These are phyloP conservation scores for Anguilla pacifica DNA, from an alignment of 2,797 vertebrate species.

Conservation along the genomic window DNA sequence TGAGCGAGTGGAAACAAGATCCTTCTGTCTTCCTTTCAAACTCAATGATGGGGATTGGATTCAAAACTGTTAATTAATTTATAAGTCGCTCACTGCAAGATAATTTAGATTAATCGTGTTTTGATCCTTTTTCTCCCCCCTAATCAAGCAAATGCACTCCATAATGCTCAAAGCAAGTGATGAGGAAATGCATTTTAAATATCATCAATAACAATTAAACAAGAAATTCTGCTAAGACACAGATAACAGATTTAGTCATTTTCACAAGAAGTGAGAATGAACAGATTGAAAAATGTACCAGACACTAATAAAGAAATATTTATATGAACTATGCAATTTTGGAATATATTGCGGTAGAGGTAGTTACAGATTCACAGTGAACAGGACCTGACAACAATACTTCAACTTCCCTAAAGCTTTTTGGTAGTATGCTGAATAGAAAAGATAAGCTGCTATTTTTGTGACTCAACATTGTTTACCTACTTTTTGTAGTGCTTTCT, in stretches of 20 bases:
- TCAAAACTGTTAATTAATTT: neutral
- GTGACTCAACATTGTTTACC: neutral
- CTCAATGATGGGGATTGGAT: neutral
- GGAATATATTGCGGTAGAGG: too few relatives aligned
- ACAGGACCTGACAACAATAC: too few relatives aligned
- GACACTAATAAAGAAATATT: too few relatives aligned
- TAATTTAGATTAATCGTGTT: neutral
- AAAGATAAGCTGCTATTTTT: neutral
- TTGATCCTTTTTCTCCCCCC: neutral
- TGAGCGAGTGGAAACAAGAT: neutral
- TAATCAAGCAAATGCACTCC: neutral
- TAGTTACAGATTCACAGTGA: too few relatives aligned
- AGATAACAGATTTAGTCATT: neutral
- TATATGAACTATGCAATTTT: too few relatives aligned
- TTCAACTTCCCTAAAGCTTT: too few relatives aligned
- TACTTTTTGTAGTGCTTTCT: neutral
- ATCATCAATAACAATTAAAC: neutral
- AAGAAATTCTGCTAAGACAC: neutral
- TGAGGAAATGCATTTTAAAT: neutral
- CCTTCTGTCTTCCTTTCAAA: neutral
- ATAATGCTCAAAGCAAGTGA: neutral
- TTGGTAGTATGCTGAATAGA: too few relatives aligned
- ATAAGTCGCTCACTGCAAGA: neutral
- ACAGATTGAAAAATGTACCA: too few relatives aligned
- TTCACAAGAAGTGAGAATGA: neutral